Base-by-base conservation (phyloP, 2,113 vertebrate species). In the Rhinoderma darwinii region DNA sequence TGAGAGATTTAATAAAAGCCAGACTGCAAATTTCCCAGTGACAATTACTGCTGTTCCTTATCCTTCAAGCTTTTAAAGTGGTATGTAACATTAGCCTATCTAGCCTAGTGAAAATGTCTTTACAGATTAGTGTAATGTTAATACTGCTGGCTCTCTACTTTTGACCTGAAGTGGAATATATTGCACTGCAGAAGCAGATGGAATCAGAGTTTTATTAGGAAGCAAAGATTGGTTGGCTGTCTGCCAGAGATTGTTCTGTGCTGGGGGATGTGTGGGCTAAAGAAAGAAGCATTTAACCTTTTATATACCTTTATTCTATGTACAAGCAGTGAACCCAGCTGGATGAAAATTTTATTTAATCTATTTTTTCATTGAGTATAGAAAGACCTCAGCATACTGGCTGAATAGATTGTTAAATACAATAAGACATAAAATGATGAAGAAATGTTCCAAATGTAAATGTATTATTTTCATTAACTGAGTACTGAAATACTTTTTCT, bases 71-170 rank as follows among this genome's bases (percentile, higher is more conserved):
- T 92, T 93, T 94, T 93, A 93, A 93, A 94, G 92, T 91, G 91
- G 90, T 88, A 75, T 91, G 93, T 94, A 96, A 95, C 92, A 94
- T 94, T 95, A 94, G 91, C 93, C 93, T 93, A 94, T 95, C 93
- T 92, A 91, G 92, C 90, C 91, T 91, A 91, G 93, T 90, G 93
- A 94, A 94, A 96, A 95, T 91, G 93, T 95, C 94, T 94, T 94
- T 94, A 93, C 94, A 95, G 93, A 95, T 96, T 94, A 95, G 92
- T 90, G 93, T 94, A 92, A 95, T 94, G 93, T 93, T 95, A 94
- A 95, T 95, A 92, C 93, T 88, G 81, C 92, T 89, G 90, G 90
- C 94, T 95, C 90, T 91, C 92, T 89, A 92, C 91, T 95, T 96
- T 93, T 96, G 94, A 96, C 94, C 94, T 91, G 92, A 92, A 94